Percentiles rank a stretch among this genome's conserved stretches.
These are phyloP conservation scores for Brachionus sp. DNA, from an alignment of 1,140 invertebrate species.

Conservation along the genomic window DNA sequence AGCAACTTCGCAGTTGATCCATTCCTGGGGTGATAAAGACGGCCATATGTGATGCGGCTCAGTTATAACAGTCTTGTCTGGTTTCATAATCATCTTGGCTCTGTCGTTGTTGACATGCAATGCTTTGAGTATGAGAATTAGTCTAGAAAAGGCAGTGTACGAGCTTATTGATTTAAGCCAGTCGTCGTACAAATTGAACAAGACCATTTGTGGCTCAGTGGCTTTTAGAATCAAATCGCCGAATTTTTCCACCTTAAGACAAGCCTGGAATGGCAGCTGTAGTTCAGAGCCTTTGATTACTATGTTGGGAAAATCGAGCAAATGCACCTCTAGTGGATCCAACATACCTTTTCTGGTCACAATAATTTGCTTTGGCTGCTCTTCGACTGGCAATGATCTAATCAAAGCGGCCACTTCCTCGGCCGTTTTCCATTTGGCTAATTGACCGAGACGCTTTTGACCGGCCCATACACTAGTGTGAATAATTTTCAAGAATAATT, in stretches of 20 bases:
- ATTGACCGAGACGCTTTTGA: constrained; percentile 68
- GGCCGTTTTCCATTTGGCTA: constrained; percentile 99
- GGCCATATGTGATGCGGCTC: constrained; percentile 99
- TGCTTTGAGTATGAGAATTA: constrained; percentile 92
- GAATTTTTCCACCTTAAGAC: constrained; percentile 98
- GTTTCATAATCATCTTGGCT: constrained; percentile 95
- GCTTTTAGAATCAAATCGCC: constrained; percentile 98
- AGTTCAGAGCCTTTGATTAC: constrained; percentile 99
- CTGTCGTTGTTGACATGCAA: constrained; percentile 98
- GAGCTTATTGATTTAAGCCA: constrained; percentile 77
- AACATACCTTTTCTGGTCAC: constrained; percentile 95
- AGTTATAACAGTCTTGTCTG: constrained; percentile 96
- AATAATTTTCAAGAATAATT: constrained; percentile 98
- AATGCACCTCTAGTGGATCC: constrained; percentile 80
- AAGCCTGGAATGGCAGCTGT: constrained; percentile 97
- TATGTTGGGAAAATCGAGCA: constrained; percentile 92
- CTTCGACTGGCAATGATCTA: constrained; percentile 95
- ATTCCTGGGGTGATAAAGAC: constrained; percentile 91
- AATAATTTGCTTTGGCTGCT: constrained; percentile 99
- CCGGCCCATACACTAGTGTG: constrained; percentile 99
- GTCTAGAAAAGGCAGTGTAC: constrained; percentile 81
- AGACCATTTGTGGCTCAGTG: constrained; percentile 98
- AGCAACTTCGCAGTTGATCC: constrained; percentile 94
- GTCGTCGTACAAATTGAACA: constrained; percentile 99
- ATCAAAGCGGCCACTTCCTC: constrained; percentile 99